A percentile compares a stretch with the other conserved stretches of the same genome.
These are phyloP conservation scores for Clunio marinus DNA, from an alignment of 2,888 invertebrate species.

Conservation along the genomic window DNA sequence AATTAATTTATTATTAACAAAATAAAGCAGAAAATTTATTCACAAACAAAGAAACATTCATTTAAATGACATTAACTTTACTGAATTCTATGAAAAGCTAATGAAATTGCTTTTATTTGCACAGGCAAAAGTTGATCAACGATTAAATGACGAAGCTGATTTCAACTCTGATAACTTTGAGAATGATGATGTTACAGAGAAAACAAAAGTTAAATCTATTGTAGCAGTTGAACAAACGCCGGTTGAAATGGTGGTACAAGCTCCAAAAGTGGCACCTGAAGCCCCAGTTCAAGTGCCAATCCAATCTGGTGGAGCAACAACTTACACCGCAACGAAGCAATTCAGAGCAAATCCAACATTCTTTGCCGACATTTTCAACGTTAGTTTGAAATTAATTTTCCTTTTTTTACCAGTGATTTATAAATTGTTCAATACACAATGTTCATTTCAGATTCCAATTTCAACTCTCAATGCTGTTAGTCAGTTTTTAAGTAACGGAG, in stretches of 20 bases:
- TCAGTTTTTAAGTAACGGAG: conserved; percentile 58
- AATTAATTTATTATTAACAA: too few relatives aligned
- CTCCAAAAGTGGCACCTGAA: too few relatives aligned
- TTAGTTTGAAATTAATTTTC: conserved; percentile 48
- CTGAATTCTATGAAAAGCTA: conserved; percentile 3
- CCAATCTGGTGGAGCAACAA: conserved; percentile 5
- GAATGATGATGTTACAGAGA: neutral
- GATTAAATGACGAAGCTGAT: neutral
- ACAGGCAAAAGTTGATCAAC: conserved; percentile 34
- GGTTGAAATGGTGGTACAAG: conserved; percentile 35
- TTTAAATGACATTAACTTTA: too few relatives aligned
- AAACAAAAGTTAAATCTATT: conserved; percentile 14
- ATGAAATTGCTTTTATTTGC: conserved; percentile 13
- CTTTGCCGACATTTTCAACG: conserved; percentile 62
- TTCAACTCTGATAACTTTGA: neutral
- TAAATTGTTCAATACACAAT: neutral
- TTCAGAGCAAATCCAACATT: conserved; percentile 48
- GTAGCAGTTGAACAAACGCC: neutral
- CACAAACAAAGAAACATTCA: too few relatives aligned
- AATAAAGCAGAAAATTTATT: too few relatives aligned
- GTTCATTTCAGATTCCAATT: conserved; percentile 60
- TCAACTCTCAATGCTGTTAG: conserved; percentile 63
- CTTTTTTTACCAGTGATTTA: neutral
- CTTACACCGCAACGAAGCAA: neutral
- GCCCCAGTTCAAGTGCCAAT: too few relatives aligned